Evolutionary conservation across 2,888 invertebrate genomes (phyloP).

Genomic region (Ectropis crepuscularia): DNA sequence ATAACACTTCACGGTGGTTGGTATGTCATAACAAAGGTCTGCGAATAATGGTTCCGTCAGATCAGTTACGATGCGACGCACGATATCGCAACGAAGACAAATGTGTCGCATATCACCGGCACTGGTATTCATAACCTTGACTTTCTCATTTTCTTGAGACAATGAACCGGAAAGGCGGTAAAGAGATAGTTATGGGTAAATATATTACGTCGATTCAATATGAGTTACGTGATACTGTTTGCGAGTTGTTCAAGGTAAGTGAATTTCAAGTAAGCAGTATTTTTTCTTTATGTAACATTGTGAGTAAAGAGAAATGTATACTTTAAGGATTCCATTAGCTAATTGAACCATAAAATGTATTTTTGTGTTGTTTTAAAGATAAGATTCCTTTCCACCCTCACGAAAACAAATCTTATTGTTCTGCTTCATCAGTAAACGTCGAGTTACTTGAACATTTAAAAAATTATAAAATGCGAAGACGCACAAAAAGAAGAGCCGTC

Average conservation of each 20-base stretch:
- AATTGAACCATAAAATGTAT: slow-evolving; percentile 25
- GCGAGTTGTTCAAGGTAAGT: slow-evolving; percentile 13
- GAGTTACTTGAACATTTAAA: slow-evolving; percentile 31
- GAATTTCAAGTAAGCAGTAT: slow-evolving; percentile 7
- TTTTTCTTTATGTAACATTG: slow-evolving; percentile 20
- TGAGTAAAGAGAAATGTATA: slow-evolving; percentile 7
- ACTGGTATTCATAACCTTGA: slow-evolving; percentile 64
- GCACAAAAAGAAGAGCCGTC: slow-evolving; percentile 34
- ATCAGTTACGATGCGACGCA: slow-evolving; percentile 71
- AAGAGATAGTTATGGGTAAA: slow-evolving; percentile 24
- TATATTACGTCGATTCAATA: slow-evolving; percentile 33
- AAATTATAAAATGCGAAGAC: slow-evolving; percentile 39
- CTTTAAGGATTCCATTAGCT: slow-evolving; percentile 22
- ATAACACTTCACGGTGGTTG: slow-evolving; percentile 40
- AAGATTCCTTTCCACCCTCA: slow-evolving; percentile 24
- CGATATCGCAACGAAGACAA: slow-evolving; percentile 77
- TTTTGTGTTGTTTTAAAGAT: slow-evolving; percentile 25
- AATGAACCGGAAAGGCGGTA: slow-evolving; percentile 44
- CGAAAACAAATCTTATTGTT: slow-evolving; percentile 38
- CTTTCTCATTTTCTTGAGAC: slow-evolving; percentile 64
- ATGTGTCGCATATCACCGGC: slow-evolving; percentile 69
- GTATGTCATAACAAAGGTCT: slow-evolving; percentile 51
- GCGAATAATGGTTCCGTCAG: slow-evolving; percentile 57
- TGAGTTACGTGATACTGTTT: slow-evolving; percentile 35
- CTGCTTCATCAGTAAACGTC: slow-evolving; percentile 34